These are phyloP conservation scores for Cheilosia pagana DNA, from an alignment of 2,888 invertebrate species.

Conservation along the genomic window DNA sequence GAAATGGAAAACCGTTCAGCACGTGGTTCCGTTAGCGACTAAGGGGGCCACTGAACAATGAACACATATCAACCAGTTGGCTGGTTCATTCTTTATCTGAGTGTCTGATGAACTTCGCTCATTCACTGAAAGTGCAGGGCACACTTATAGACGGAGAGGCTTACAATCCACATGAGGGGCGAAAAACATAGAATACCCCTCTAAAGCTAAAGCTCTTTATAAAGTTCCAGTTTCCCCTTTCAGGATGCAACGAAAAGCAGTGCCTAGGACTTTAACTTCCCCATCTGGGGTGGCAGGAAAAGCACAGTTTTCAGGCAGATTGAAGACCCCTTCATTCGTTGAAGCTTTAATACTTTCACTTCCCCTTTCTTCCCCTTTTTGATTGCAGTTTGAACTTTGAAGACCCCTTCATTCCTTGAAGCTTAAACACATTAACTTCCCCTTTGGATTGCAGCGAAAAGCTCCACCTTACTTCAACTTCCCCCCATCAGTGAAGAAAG, in stretches of 20 bases:
- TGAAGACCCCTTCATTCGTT: too few species aligned
- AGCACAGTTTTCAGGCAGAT: too few species aligned
- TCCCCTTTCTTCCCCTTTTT: too few species aligned
- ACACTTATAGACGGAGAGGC: too few species aligned
- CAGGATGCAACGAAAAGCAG: background rate
- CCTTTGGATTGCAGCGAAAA: background rate
- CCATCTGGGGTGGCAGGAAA: background rate
- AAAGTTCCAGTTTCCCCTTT: background rate
- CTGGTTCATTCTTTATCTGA: conserved; percentile 34
- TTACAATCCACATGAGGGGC: conserved; percentile 38
- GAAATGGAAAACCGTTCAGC: conserved; percentile 33
- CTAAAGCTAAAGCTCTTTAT: background rate
- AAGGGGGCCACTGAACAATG: conserved; percentile 14
- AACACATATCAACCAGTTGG: conserved; percentile 63
- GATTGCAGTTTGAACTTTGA: too few species aligned
- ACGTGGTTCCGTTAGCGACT: conserved; percentile 49
- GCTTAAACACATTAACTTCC: background rate
- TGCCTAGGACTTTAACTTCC: background rate
- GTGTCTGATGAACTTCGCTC: conserved; percentile 6
- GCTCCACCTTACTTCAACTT: background rate
- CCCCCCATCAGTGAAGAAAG: background rate
- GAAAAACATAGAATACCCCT: conserved; percentile 64
- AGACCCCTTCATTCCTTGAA: too few species aligned
- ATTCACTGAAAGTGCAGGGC: conserved; percentile 32
- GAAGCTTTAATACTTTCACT: too few species aligned